phyloP scores from a whole-genome alignment of 1,140 invertebrate species.

The Ditylenchus dipsaci region DNA sequence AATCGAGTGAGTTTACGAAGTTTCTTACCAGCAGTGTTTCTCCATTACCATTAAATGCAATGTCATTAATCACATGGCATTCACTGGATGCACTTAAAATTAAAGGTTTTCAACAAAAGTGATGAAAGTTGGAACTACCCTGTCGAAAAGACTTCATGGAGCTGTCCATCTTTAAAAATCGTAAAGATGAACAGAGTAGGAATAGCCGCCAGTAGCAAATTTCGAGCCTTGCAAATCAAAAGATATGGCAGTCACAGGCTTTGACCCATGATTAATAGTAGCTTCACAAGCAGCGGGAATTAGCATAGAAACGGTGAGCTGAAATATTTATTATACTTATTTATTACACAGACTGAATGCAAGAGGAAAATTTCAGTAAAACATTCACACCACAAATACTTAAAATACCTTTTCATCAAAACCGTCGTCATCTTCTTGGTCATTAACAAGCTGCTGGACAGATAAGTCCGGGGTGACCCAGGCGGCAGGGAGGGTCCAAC shows the following conservation, averaged over 20 bases:
- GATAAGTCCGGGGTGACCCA: constrained; percentile 29
- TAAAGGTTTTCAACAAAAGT: too few relatives aligned
- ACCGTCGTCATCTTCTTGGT: constrained; percentile 36
- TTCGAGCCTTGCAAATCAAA: constrained; percentile 86
- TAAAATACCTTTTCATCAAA: constrained; percentile 30
- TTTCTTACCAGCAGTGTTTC: constrained; percentile 76
- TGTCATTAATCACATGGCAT: constrained; percentile 77
- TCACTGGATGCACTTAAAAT: too few relatives aligned
- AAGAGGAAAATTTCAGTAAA: neutral
- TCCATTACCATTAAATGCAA: constrained; percentile 87
- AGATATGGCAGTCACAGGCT: constrained; percentile 70
- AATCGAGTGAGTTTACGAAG: constrained; percentile 77
- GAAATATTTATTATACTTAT: constrained; percentile 9
- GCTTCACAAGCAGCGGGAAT: constrained; percentile 44
- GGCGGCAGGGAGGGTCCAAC: constrained; percentile 39
- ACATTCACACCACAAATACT: neutral
- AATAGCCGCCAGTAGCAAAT: constrained; percentile 79
- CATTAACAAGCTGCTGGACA: constrained; percentile 14
- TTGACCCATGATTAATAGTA: constrained; percentile 18
- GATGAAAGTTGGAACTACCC: too few relatives aligned
- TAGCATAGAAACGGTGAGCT: constrained; percentile 44
- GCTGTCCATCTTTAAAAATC: constrained; percentile 97
- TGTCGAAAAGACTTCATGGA: constrained; percentile 83
- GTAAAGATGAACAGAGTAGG: constrained; percentile 93
- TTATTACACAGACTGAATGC: neutral